Evolutionary conservation across 2,797 vertebrate genomes (phyloP), one percentile per base, ranked within the genome.

Genomic region (Strix occidentalis): DNA sequence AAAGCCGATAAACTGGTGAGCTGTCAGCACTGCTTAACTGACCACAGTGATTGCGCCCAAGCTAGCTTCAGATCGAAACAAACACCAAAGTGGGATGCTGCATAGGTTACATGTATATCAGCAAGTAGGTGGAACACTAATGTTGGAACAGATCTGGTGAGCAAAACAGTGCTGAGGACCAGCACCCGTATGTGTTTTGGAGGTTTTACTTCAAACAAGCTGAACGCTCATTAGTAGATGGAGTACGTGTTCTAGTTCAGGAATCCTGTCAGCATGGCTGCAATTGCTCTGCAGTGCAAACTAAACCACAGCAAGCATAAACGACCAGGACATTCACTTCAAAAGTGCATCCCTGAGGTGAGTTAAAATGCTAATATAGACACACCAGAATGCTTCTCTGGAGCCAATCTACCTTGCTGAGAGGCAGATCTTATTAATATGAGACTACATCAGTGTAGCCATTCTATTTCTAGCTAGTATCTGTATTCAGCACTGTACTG

Each of bases 321-420:
- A 48, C 0, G 4, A 76, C 66, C 53, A 5, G 0, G 39, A 74
- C 20, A 10, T 23, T 31, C 29, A 41, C 82, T 41, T 68, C 68
- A 74, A 3, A 76, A 45, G 25, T 2, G 10, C 56, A 66, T 16
- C 64, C 82, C 45, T 24, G 33, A 33, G 53, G 41, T 4, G n/a
- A 77, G 41, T 13, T 53, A 35, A 58, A 82, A 60, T 3, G 19
- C n/a, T n/a, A 46, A 9, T 31, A 19, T 0, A 63, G 41, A 58
- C 31, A 69, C 11, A 37, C 6, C n/a, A 35, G 29, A 89, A 84
- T 1, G 33, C 70, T 69, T 8, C 58, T 53, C n/a, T 0, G 0
- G 13, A 89, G 66, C 50, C 60, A 68, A 4, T 17, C 41, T 13
- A 29, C 14, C 46, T 11, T 43, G n/a, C 63, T 33, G 70, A 68